phyloP scores from a whole-genome alignment of 2,797 vertebrate species.

The Hemitrygon akajei region DNA sequence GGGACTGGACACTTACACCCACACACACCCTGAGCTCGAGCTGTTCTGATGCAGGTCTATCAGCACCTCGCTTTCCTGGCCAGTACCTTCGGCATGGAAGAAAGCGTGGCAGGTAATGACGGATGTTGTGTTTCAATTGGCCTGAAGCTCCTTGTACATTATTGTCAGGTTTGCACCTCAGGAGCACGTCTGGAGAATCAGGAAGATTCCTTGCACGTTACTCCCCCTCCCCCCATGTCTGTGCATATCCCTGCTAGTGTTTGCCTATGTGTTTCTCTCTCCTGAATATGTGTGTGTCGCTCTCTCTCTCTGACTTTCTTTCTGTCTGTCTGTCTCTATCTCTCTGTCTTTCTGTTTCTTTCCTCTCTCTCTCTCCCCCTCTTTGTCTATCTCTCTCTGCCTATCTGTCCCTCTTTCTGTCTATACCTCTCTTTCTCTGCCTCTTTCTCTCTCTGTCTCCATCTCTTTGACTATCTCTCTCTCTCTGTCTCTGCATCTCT shows the following conservation, averaged over 20 bases:
- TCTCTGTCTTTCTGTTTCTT: background rate
- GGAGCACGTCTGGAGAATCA: too few relatives aligned
- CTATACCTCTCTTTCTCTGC: background rate
- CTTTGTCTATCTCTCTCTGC: background rate
- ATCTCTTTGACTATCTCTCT: too few relatives aligned
- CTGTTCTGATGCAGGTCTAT: too few relatives aligned
- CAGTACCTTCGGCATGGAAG: too few relatives aligned
- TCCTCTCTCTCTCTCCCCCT: background rate
- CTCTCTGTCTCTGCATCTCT: background rate
- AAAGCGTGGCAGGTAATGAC: too few relatives aligned
- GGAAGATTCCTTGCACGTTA: too few relatives aligned
- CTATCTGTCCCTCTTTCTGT: background rate
- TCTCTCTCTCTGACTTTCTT: background rate
- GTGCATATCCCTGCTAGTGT: background rate
- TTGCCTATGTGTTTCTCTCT: background rate
- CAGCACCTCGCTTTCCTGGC: too few relatives aligned
- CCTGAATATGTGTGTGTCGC: background rate
- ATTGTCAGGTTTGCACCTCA: too few relatives aligned
- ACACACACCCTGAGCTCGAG: too few relatives aligned
- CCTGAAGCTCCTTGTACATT: too few relatives aligned
- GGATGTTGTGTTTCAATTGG: too few relatives aligned
- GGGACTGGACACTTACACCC: too few relatives aligned
- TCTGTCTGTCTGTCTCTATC: background rate
- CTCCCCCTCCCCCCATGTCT: background rate
- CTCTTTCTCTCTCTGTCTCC: constrained; percentile 41